Evolutionary conservation across 2,113 vertebrate species (phyloP), one percentile per base, ranked within the genome.

Genomic region (Channa argus): DNA sequence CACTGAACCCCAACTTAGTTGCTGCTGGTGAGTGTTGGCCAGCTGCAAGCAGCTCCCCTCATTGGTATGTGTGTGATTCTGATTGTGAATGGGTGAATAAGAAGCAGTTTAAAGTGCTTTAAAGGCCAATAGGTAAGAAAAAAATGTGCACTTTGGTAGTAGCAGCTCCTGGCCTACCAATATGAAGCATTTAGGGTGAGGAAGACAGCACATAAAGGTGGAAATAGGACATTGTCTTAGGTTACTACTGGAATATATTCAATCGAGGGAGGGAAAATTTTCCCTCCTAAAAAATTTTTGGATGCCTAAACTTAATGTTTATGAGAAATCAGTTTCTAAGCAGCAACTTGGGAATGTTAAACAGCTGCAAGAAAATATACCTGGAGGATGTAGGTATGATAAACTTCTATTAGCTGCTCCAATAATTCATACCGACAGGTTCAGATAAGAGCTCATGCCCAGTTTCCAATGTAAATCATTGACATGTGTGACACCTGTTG

Each of bases 381-480:
- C 56, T 77, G 69, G 12, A 63, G 61, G 50, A 76, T 58, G 33
- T 63, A n/a, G 37, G 46, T n/a, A 65, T 77, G 67, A 71, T 66
- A 63, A 74, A 79, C 50, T 74, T 66, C 77, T 45, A 79, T 79
- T 80, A 84, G 68, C 71, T 84, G 78, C 81, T 65, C 10, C 66
- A 71, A 86, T 91, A 88, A 88, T 63, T 92, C 88, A 90, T 12
- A 43, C 11, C 52, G 85, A 88, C 86, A 88, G 82, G 34, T 34
- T 52, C 24, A 63, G 79, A 67, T 64, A 67, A 85, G 71, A 50
- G 44, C 72, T 66, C 69, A 66, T 67, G 72, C 58, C 69, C 71
- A n/a, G 43, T 64, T 74, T 58, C 44, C 6, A 8, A 73, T 82
- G 82, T 89, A 76, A 88, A 85, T 91, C 89, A 82, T 3, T 2